Evolutionary conservation across 2,888 invertebrate genomes (phyloP).

Genomic region (Ellobium chinense): DNA sequence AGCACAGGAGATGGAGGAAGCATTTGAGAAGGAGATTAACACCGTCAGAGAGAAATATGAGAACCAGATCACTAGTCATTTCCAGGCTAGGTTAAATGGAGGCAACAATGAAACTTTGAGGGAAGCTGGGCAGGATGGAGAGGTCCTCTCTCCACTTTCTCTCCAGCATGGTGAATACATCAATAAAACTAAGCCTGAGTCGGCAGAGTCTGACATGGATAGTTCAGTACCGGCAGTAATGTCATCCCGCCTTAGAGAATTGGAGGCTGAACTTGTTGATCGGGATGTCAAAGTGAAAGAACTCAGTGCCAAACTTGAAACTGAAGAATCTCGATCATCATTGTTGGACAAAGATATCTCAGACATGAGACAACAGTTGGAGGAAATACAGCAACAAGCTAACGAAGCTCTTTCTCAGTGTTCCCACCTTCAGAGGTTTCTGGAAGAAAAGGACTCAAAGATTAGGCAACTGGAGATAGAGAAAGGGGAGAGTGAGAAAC

Average conservation of each 20-base stretch:
- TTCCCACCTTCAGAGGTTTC: slow-evolving; percentile 32
- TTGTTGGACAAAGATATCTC: slow-evolving; percentile 51
- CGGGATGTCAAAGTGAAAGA: slow-evolving; percentile 56
- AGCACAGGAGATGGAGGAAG: slow-evolving; percentile 57
- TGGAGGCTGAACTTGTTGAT: slow-evolving; percentile 51
- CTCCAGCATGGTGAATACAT: slow-evolving; percentile 59
- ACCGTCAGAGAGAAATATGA: slow-evolving; percentile 50
- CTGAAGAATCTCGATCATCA: slow-evolving; percentile 46
- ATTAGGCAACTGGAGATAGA: slow-evolving; percentile 54
- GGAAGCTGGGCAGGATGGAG: not conserved
- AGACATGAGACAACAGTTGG: slow-evolving; percentile 52
- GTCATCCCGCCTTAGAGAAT: slow-evolving; percentile 46
- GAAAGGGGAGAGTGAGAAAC: slow-evolving; percentile 54
- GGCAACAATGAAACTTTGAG: slow-evolving; percentile 3
- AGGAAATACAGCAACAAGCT: slow-evolving; percentile 37
- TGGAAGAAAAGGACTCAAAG: slow-evolving; percentile 35
- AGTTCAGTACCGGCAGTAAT: not conserved
- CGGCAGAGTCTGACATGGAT: slow-evolving; percentile 60
- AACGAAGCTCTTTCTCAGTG: slow-evolving; percentile 52
- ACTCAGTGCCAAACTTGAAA: slow-evolving; percentile 57
- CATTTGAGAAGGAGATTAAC: slow-evolving; percentile 55
- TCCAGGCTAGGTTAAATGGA: slow-evolving; percentile 4
- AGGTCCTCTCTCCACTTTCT: not conserved
- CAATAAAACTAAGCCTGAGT: slow-evolving; percentile 58
- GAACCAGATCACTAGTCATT: slow-evolving; percentile 34